Evolutionary conservation across 2,113 vertebrate genomes (phyloP).

Genomic region (Stegostoma tigrinum): DNA sequence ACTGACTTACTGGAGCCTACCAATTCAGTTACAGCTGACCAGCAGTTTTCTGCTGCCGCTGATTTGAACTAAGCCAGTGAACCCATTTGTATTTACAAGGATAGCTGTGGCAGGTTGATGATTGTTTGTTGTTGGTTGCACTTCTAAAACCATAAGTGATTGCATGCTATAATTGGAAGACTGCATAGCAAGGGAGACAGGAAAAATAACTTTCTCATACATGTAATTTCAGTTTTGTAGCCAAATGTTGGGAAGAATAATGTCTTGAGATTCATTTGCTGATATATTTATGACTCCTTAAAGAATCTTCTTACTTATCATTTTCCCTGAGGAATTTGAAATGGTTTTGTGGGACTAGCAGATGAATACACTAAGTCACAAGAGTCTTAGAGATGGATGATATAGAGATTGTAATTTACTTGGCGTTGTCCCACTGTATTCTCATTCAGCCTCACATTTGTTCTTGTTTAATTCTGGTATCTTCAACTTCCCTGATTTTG

Average conservation of each 20-base stretch:
- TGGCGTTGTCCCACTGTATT: not conserved
- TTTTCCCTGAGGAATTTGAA: not conserved
- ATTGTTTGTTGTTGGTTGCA: not conserved
- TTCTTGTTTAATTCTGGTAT: not conserved
- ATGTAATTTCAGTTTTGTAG: not conserved
- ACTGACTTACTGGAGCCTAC: not conserved
- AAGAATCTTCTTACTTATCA: not conserved
- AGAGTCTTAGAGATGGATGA: not conserved
- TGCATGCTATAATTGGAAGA: not conserved
- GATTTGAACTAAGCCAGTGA: not conserved
- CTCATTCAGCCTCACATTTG: not conserved
- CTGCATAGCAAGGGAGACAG: not conserved
- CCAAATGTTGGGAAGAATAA: not conserved
- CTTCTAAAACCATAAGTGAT: not conserved
- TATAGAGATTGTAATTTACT: not conserved
- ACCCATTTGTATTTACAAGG: not conserved
- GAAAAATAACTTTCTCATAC: not conserved
- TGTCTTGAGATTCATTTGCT: not conserved
- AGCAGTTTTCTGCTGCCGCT: not conserved
- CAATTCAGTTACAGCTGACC: not conserved
- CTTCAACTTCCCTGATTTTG: not conserved
- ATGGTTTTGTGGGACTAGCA: not conserved
- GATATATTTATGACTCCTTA: not conserved
- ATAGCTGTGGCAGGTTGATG: not conserved
- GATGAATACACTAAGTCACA: not conserved